A percentile compares a stretch with the other conserved stretches of the same genome.
Evolutionary conservation across 2,888 invertebrate species (phyloP).

Genomic region (Melipona beecheii): DNA sequence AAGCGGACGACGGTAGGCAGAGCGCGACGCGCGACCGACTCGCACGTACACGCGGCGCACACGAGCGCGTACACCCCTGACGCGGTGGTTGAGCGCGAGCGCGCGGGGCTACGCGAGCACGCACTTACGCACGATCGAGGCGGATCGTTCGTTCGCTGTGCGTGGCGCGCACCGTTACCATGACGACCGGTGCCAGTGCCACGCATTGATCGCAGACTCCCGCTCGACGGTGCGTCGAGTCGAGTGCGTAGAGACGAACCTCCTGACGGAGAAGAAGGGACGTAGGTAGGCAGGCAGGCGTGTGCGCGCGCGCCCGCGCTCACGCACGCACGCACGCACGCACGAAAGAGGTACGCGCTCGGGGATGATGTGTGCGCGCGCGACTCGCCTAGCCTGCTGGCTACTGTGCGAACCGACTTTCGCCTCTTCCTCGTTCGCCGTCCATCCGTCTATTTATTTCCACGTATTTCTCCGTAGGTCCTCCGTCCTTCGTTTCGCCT

Average conservation of each 20-base stretch:
- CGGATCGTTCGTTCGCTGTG: slow-evolving; percentile 78
- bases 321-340: slow-evolving; percentile 42
- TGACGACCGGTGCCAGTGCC: slow-evolving; percentile 81
- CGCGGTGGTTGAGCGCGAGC: not conserved
- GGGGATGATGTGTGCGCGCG: slow-evolving; percentile 60
- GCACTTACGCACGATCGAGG: slow-evolving; percentile 77
- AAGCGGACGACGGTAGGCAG: not conserved
- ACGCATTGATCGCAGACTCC: slow-evolving; percentile 84
- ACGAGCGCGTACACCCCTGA: not conserved
- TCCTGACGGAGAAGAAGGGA: slow-evolving; percentile 65
- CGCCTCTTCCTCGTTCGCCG: slow-evolving; percentile 14
- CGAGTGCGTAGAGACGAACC: slow-evolving; percentile 76
- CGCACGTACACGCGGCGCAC: not conserved
- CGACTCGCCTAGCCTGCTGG: slow-evolving; percentile 37
- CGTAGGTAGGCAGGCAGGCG: slow-evolving; percentile 27
- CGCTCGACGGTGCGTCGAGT: slow-evolving; percentile 79
- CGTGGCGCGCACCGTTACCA: slow-evolving; percentile 82
- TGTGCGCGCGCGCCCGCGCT: slow-evolving; percentile 15
- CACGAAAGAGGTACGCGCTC: slow-evolving; percentile 45
- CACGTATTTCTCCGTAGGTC: no score
- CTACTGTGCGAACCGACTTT: slow-evolving; percentile 36
- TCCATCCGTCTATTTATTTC: no score
- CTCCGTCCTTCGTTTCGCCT: not conserved
- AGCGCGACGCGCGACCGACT: not conserved
- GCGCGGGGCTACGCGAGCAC: slow-evolving; percentile 58